These are phyloP conservation scores for Brachionus asplanchnoidis DNA, from an alignment of 1,140 invertebrate species.

Conservation along the genomic window DNA sequence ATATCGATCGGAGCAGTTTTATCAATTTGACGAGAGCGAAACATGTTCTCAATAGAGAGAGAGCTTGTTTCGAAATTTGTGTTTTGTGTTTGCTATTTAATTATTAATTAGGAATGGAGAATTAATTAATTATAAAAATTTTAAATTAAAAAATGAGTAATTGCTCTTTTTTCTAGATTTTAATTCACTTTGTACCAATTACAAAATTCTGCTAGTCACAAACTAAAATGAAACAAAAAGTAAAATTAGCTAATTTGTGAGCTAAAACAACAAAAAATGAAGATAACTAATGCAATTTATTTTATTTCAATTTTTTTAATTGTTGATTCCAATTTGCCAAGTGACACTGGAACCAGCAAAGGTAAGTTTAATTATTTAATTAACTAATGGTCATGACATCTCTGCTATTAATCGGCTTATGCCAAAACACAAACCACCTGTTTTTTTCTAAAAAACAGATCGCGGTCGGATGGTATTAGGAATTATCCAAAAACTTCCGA, in stretches of 20 bases:
- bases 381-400: too few species aligned
- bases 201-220: background rate
- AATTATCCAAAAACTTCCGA: too few species aligned
- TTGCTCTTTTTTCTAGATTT: background rate
- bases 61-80: background rate
- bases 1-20: background rate
- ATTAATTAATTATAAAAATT: background rate
- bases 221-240: background rate
- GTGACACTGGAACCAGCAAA: background rate
- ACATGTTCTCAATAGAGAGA: background rate
- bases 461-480: too few species aligned
- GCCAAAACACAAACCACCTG: too few species aligned
- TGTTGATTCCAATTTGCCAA: background rate
- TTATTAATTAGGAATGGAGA: background rate
- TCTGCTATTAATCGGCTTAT: too few species aligned
- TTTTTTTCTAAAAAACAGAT: too few species aligned
- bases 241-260: background rate
- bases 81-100: background rate
- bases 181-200: background rate
- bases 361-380: too few species aligned
- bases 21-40: background rate
- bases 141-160: background rate
- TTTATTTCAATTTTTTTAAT: background rate
- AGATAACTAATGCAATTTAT: background rate
- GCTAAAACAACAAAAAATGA: background rate